Evolutionary conservation across 2,888 invertebrate species (phyloP), one percentile per base, ranked within the genome.

Genomic region (Dichetophora obliterata): DNA sequence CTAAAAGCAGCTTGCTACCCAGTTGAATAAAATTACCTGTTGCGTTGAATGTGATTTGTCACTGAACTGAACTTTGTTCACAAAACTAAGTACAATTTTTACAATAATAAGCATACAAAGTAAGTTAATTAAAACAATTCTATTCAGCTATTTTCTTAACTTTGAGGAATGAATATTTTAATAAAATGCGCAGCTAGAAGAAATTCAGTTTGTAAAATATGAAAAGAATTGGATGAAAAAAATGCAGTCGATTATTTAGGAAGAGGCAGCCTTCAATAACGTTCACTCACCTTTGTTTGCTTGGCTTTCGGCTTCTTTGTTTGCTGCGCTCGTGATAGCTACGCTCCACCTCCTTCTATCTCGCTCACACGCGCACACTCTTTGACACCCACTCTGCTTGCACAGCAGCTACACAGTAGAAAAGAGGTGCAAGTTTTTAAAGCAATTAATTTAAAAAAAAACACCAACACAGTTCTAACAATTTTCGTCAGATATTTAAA

Each of bases 241-340:
- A 43, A 43, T 63, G 63, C 63, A 63, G n/a, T 43, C 8, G 68
- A 24, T 68, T 50, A 50, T 68, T 22, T 48, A 68, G 48, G n/a
- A n/a, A 31, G 24, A 68, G 68, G 68, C n/a, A n/a, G 50, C 50
- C 68, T 68, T 68, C 50, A 68, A 50, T 48, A 68, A 50, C 52
- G 75, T 77, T 48, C 75, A 77, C 77, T 77, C 77, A 77, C 77
- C 77, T 75, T 77, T 77, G 54, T 61, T n/a, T 14, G 61, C 4
- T 31, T 61, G 57, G 37, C 61, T 63, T 31, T 63, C 63, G 6
- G 6, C 1, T 63, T 34, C 63, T 27, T 31, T 31, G n/a, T 63
- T 34, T 16, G 63, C 63, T 3, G 4, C 14, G 19, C 19, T 24
- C 5, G 11, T 11, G 43, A 43, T 11, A 43, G 43, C 43, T 43